These are phyloP conservation scores for Anoplopoma fimbria DNA, from an alignment of 2,113 vertebrate genomes.

Conservation along the genomic window DNA sequence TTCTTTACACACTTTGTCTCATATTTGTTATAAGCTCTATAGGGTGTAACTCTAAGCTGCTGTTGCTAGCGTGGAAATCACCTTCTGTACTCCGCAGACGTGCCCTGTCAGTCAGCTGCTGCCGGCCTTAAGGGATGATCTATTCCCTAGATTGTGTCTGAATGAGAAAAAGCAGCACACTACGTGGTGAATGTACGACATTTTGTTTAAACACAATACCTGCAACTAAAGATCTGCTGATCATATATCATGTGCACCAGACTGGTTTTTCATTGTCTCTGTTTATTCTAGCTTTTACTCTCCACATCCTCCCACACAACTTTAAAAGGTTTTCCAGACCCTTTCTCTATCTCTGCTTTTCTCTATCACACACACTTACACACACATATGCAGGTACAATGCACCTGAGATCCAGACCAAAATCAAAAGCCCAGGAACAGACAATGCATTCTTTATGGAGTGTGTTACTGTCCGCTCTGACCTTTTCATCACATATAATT, in stretches of 20 bases:
- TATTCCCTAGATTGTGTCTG: conserved; percentile 36
- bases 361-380: conserved; percentile 33
- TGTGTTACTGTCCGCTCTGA: conserved; percentile 37
- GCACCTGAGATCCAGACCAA: conserved; percentile 61
- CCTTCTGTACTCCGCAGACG: conserved; percentile 52
- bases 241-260: conserved; percentile 37
- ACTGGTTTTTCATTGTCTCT: conserved; percentile 51
- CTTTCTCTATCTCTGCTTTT: conserved; percentile 55
- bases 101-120: conserved; percentile 44
- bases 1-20: conserved; percentile 52
- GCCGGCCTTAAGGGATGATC: conserved; percentile 17
- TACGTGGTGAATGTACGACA: conserved; percentile 17
- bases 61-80: conserved; percentile 63
- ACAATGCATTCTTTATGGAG: conserved; percentile 57
- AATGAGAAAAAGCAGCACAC: conserved; percentile 16
- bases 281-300: conserved; percentile 41
- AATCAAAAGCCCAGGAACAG: conserved; percentile 61
- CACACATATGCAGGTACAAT: conserved; percentile 7
- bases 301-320: conserved; percentile 53
- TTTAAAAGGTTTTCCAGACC: conserved; percentile 75
- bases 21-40: conserved; percentile 54
- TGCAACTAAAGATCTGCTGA: not conserved
- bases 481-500: conserved; percentile 38
- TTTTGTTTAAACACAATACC: conserved; percentile 8
- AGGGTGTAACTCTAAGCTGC: conserved; percentile 38